These are phyloP conservation scores for Taeniopygia guttata DNA, from an alignment of 2,797 vertebrate species.

Conservation along the genomic window DNA sequence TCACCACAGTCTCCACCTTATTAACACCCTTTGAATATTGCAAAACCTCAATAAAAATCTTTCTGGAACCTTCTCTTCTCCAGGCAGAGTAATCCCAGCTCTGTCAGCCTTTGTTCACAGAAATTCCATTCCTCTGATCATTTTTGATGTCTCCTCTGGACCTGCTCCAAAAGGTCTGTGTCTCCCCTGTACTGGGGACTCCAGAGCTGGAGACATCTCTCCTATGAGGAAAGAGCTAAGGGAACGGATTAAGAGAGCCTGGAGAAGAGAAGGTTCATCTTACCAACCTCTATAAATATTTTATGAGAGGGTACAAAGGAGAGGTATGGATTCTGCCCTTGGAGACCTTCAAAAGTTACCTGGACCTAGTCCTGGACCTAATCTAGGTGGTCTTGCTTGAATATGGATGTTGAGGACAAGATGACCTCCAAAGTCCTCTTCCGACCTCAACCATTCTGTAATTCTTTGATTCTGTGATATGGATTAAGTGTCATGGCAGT, in stretches of 20 bases:
- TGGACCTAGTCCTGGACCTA: not conserved
- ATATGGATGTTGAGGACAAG: not conserved
- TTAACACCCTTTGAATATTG: accelerated
- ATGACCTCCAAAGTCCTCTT: not conserved
- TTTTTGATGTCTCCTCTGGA: not conserved
- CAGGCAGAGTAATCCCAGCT: not conserved
- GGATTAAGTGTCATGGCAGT: not conserved
- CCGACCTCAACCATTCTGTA: not conserved
- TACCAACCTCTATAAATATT: not conserved
- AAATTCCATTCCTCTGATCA: not conserved
- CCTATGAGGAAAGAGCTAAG: not conserved
- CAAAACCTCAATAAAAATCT: not conserved
- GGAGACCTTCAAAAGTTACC: not conserved
- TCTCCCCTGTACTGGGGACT: not conserved
- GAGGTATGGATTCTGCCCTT: not conserved
- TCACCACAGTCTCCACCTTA: no score
- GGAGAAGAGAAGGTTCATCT: not conserved
- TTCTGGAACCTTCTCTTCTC: not conserved
- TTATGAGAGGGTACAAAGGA: not conserved
- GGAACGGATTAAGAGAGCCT: not conserved
- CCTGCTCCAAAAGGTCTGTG: not conserved
- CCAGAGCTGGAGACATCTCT: not conserved
- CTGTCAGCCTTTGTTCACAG: not conserved
- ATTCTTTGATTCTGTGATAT: not conserved
- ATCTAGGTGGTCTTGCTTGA: not conserved